These are phyloP conservation scores for Ahaetulla prasina DNA, from an alignment of 2,113 vertebrate genomes.

Conservation along the genomic window DNA sequence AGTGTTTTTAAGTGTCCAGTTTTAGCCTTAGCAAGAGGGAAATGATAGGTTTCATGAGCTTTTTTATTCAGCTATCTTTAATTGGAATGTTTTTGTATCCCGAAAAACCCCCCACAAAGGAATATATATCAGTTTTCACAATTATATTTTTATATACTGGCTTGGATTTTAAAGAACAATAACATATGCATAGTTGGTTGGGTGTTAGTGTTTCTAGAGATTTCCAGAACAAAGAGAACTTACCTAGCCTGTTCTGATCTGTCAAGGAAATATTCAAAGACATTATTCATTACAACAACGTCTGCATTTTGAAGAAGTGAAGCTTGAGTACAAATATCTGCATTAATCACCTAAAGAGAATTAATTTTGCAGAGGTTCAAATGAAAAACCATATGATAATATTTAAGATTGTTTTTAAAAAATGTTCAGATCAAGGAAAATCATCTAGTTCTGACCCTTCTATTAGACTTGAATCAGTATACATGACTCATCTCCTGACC, in stretches of 20 bases:
- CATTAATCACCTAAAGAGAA: slow-evolving; percentile 79
- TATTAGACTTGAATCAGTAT: neutral
- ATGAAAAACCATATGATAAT: slow-evolving; percentile 6
- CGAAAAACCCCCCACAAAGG: no score
- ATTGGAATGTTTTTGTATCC: neutral
- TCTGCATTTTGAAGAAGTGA: slow-evolving; percentile 81
- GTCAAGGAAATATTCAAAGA: slow-evolving; percentile 94
- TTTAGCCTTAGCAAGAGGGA: neutral
- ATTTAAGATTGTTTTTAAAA: slow-evolving; percentile 21
- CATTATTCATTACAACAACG: slow-evolving; percentile 92
- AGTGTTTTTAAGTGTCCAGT: neutral
- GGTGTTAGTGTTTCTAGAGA: slow-evolving; percentile 22
- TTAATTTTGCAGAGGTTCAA: slow-evolving; percentile 39
- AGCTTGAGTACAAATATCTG: slow-evolving; percentile 81
- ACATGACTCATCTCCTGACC: neutral
- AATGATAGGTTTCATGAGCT: neutral
- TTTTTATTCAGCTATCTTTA: neutral
- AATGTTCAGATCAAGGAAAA: slow-evolving; percentile 13
- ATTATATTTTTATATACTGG: slow-evolving; percentile 40
- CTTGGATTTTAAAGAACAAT: slow-evolving; percentile 37
- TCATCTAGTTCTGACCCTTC: neutral
- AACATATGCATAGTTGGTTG: slow-evolving; percentile 29
- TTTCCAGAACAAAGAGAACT: slow-evolving; percentile 38
- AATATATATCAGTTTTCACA: slow-evolving; percentile 14
- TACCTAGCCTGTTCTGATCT: slow-evolving; percentile 82